Conservation (phyloP, 2,888 invertebrate species). For the Brassicogethes aeneus region DNA sequence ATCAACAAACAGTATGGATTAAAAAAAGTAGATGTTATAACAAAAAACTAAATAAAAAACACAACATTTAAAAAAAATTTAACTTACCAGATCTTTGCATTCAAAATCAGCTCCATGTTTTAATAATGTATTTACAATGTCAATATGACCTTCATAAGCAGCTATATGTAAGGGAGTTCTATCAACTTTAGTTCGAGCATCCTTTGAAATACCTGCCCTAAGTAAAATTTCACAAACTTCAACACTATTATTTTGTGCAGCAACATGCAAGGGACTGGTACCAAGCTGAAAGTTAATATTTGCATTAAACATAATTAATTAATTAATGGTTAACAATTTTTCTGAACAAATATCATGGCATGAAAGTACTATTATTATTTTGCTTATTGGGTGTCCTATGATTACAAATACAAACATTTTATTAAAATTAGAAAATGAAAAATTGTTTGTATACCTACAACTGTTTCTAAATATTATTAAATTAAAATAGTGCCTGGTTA, state of each 20-base stretch:
- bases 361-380: no score
- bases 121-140: constrained; percentile 61
- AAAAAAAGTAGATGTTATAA: no score
- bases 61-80: not conserved
- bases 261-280: constrained; percentile 81
- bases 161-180: constrained; percentile 87
- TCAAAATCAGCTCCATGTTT: constrained; percentile 63
- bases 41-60: not conserved
- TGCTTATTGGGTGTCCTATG: no score
- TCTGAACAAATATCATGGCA: no score
- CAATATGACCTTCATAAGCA: constrained; percentile 71
- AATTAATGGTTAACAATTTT: no score
- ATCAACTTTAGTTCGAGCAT: constrained; percentile 87
- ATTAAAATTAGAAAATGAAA: no score
- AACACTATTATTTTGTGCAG: constrained; percentile 70
- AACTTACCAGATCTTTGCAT: constrained; percentile 64
- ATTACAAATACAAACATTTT: no score
- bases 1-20: no score
- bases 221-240: constrained; percentile 75
- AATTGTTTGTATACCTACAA: no score
- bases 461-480: no score
- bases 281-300: constrained; percentile 56
- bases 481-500: no score
- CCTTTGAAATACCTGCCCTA: constrained; percentile 77
- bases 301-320: not conserved